A percentile compares a stretch with the other conserved stretches of the same genome.
Conservation (phyloP, 1,140 invertebrate genomes). For the Lasaia peninsularis region DNA sequence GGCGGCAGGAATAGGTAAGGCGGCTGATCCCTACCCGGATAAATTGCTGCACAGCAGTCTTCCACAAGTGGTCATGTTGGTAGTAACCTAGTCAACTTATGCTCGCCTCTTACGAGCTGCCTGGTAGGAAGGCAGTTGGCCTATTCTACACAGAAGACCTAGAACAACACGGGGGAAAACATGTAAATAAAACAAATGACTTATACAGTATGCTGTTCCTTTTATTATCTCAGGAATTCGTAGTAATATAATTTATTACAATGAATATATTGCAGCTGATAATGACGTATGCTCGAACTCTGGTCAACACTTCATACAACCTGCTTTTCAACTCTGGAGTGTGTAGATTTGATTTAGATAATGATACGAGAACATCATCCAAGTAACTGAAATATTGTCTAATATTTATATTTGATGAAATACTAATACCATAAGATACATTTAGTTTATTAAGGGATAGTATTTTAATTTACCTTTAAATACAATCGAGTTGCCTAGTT, state of each 20-base stretch:
- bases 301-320: conserved; percentile 17
- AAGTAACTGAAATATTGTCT: neutral
- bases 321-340: neutral
- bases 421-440: neutral
- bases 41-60: too few species aligned
- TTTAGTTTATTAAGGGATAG: neutral
- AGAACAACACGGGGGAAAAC: too few species aligned
- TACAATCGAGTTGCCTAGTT: too few species aligned
- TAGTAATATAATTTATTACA: conserved; percentile 68
- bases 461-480: neutral
- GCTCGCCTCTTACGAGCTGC: too few species aligned
- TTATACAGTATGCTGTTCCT: conserved; percentile 58
- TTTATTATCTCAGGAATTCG: conserved; percentile 71
- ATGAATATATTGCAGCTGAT: conserved; percentile 61
- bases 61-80: too few species aligned
- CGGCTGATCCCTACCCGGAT: too few species aligned
- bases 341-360: neutral
- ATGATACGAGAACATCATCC: neutral
- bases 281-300: conserved; percentile 55
- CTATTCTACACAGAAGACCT: too few species aligned
- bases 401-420: neutral
- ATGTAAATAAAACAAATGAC: conserved; percentile 44
- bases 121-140: too few species aligned
- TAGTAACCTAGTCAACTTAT: too few species aligned
- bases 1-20: too few species aligned